Base-by-base conservation (phyloP, 2,113 vertebrate genomes). In the Osmerus eperlanus region DNA sequence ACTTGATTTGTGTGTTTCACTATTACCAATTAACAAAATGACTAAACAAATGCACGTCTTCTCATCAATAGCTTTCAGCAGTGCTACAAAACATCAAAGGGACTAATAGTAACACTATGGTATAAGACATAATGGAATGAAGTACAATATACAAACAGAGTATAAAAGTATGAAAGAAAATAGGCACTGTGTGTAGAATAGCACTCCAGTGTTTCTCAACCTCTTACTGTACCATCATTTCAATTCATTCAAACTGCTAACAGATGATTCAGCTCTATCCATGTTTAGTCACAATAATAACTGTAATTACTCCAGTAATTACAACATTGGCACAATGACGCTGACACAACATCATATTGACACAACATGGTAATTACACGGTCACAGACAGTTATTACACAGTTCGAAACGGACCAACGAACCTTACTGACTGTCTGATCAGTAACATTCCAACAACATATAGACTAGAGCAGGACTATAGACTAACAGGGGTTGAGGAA, bases 61-160 rank as follows among this genome's bases (percentile, higher is more conserved):
- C n/a, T 55, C 16, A 67, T 53, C 67, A 36, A 65, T 70, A 72
- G 67, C 58, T 70, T 63, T 67, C 41, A 84, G 70, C 55, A 74
- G 61, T 65, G 56, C 61, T 67, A 70, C 70, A 23, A 47, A 74
- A 70, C 36, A 78, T 12, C 66, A 81, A 82, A 63, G 74, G 29
- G 71, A 72, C 41, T 47, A 75, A 70, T 78, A 76, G 61, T 67
- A 77, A 84, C 71, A 77, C 68, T 75, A 77, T 77, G 41, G 65
- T 66, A 55, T 76, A 82, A 21, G 52, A 75, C 75, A 83, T 65
- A 81, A 80, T 59, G 78, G 80, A 81, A 76, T 73, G 76, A 87
- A 68, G 19, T 78, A 83, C 67, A 78, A 73, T 59, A 74, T 25
- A 19, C 67, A 81, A 51, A 74, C 18, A 65, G 21, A 56, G 36